Conservation (phyloP, 2,888 invertebrate genomes). For the Limulus polyphemus region DNA sequence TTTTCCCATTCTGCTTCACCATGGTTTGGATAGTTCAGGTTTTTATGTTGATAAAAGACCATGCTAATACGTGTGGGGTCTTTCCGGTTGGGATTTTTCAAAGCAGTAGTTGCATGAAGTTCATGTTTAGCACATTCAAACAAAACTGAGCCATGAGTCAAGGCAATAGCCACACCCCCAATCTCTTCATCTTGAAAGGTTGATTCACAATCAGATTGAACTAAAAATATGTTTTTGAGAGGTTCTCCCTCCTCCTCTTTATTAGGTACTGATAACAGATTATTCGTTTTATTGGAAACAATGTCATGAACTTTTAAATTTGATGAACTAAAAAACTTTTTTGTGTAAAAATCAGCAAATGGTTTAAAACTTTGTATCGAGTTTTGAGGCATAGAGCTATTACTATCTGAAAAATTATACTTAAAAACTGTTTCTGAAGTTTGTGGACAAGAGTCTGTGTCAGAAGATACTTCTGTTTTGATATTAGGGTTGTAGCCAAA, state of each 20-base stretch:
- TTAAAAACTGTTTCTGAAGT: no score
- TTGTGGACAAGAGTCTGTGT: no score
- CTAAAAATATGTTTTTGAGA: constrained; percentile 6
- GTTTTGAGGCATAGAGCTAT: no score
- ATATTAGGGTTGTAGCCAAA: no score
- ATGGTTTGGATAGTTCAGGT: constrained; percentile 74
- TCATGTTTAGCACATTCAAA: constrained; percentile 96
- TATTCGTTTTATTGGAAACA: no score
- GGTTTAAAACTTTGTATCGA: no score
- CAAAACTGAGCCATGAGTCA: constrained; percentile 83
- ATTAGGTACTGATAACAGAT: no score
- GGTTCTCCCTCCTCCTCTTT: neutral
- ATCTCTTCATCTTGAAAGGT: constrained; percentile 79
- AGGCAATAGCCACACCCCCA: constrained; percentile 88
- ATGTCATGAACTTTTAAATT: no score
- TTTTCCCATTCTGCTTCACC: constrained; percentile 85
- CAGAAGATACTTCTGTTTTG: no score
- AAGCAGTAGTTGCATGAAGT: constrained; percentile 86
- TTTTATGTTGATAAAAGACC: constrained; percentile 91
- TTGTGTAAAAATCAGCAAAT: no score
- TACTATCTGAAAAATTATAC: no score
- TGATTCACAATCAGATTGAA: constrained; percentile 47
- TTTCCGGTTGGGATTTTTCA: constrained; percentile 70
- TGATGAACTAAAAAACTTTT: no score
- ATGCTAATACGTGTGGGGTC: constrained; percentile 83